These are phyloP conservation scores for Diacarnus erythraeanus DNA, from an alignment of 37 sponge, comb jelly and placozoan genomes.

Conservation along the genomic window DNA sequence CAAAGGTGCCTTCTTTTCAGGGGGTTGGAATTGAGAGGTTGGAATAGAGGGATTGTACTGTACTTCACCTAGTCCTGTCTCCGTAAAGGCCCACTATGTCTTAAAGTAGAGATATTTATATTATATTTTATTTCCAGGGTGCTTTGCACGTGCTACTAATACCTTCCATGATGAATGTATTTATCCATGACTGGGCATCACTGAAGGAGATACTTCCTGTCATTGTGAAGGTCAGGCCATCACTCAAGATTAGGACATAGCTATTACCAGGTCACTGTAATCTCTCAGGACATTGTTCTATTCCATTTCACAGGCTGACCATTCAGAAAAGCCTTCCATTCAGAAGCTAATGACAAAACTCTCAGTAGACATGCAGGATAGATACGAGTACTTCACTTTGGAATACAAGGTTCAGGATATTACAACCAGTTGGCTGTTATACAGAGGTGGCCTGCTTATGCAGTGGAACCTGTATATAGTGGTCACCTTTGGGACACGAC, in stretches of 20 bases:
- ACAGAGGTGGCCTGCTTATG: no score
- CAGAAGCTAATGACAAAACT: slow-evolving; percentile 28
- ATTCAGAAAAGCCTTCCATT: slow-evolving; percentile 69
- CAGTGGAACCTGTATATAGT: no score
- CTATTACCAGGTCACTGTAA: not conserved
- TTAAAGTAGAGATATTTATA: no score
- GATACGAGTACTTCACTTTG: slow-evolving; percentile 37
- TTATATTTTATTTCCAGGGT: slow-evolving; percentile 44
- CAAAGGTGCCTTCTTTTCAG: no score
- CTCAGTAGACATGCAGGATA: not conserved
- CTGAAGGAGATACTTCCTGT: slow-evolving; percentile 33
- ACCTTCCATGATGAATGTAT: slow-evolving; percentile 5
- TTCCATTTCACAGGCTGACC: slow-evolving; percentile 45
- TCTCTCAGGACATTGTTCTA: not conserved
- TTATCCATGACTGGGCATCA: slow-evolving; percentile 29
- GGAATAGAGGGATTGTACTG: no score
- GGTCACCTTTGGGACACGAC: no score
- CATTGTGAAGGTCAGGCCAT: slow-evolving; percentile 46
- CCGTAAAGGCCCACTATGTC: no score
- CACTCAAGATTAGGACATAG: not conserved
- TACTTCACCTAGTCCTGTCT: no score
- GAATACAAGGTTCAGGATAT: slow-evolving; percentile 22
- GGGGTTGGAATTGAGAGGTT: no score
- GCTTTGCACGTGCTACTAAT: slow-evolving; percentile 63
- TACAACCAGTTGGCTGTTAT: no score